A percentile compares a stretch with the other conserved stretches of the same genome.
These are phyloP conservation scores for Larimichthys polyactis DNA, from an alignment of 2,113 vertebrate genomes.

Conservation along the genomic window DNA sequence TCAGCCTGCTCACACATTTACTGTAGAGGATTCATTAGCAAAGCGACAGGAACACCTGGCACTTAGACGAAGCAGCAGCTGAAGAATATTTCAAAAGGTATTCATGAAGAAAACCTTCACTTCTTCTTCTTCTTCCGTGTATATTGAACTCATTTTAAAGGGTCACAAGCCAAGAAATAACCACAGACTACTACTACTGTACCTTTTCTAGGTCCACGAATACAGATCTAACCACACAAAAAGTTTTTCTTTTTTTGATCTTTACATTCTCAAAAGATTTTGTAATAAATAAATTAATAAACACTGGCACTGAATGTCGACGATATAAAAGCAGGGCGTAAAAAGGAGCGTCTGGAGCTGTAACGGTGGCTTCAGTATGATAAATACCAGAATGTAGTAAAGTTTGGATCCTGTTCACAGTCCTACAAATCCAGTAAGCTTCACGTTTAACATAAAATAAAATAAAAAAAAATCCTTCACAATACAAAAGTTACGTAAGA, in stretches of 20 bases:
- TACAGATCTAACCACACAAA: slow-evolving; percentile 48
- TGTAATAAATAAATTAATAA: slow-evolving; percentile 74
- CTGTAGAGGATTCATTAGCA: background rate
- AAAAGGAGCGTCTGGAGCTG: slow-evolving; percentile 55
- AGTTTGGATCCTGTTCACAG: slow-evolving; percentile 65
- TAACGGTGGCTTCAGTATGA: slow-evolving; percentile 60
- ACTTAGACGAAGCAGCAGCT: slow-evolving; percentile 29
- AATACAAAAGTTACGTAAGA: slow-evolving; percentile 59
- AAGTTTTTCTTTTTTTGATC: slow-evolving; percentile 27
- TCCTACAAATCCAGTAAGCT: slow-evolving; percentile 76
- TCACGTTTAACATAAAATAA: slow-evolving; percentile 17
- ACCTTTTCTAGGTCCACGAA: slow-evolving; percentile 55
- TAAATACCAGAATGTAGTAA: slow-evolving; percentile 38
- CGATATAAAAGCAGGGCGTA: slow-evolving; percentile 52
- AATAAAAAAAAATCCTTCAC: slow-evolving; percentile 52
- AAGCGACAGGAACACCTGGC: background rate
- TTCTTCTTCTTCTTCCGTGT: background rate
- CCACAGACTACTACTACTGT: slow-evolving; percentile 34
- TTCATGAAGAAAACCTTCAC: background rate
- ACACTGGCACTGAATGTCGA: slow-evolving; percentile 56
- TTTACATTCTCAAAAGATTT: slow-evolving; percentile 66
- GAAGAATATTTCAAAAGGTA: slow-evolving; percentile 1
- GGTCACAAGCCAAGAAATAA: slow-evolving; percentile 21
- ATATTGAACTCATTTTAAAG: background rate
- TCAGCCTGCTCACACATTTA: too few species aligned